These are phyloP conservation scores for Pocillopora grandis DNA, from an alignment of 92 coral and sea anemone genomes.

Conservation along the genomic window DNA sequence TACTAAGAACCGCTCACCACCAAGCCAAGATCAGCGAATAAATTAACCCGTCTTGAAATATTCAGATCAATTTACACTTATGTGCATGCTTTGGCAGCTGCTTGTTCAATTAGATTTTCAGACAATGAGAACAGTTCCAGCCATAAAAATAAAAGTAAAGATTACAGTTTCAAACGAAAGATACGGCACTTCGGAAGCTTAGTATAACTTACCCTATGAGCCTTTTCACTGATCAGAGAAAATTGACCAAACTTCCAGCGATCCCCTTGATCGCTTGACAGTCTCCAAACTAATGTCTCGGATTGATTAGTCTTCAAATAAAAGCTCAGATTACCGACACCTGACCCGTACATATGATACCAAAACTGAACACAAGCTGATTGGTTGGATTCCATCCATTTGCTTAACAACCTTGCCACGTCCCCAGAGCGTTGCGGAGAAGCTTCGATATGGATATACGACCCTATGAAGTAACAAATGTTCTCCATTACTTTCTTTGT, in stretches of 20 bases:
- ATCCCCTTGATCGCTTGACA: conserved; percentile 37
- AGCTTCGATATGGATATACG: conserved; percentile 47
- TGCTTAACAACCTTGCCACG: conserved; percentile 52
- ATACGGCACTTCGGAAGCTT: background rate
- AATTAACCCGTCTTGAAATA: too few species aligned
- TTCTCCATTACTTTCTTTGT: too few species aligned
- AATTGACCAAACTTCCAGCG: conserved; percentile 56
- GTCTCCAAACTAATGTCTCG: conserved; percentile 42
- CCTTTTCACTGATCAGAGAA: background rate
- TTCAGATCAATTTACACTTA: too few species aligned
- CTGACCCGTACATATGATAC: conserved; percentile 59
- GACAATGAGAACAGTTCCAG: too few species aligned
- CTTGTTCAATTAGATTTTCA: too few species aligned
- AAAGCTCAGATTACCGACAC: conserved; percentile 41
- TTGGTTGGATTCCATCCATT: conserved; percentile 30
- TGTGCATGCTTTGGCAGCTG: too few species aligned
- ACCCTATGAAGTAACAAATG: conserved; percentile 5
- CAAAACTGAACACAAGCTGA: conserved; percentile 63
- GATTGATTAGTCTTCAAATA: conserved; percentile 42
- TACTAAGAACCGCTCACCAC: too few species aligned
- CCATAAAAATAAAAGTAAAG: too few species aligned
- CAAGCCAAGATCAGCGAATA: too few species aligned
- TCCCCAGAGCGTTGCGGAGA: conserved; percentile 26
- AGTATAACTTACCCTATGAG: background rate
- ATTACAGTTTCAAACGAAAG: too few species aligned